phyloP scores from a whole-genome alignment of 2,113 vertebrate species.

The Gallinago paraguaiae region DNA sequence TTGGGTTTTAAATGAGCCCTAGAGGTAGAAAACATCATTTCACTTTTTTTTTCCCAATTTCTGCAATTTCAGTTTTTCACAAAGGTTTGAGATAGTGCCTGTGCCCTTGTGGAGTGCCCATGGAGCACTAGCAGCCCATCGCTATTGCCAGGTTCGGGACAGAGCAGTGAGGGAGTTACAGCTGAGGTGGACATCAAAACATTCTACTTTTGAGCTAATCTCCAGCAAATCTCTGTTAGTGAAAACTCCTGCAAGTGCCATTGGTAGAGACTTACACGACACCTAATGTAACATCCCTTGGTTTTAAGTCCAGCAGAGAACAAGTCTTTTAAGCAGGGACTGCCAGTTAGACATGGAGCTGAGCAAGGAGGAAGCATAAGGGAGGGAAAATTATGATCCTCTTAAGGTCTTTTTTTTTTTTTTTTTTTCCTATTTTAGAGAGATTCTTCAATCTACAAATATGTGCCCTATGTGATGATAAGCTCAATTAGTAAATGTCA shows the following conservation, averaged over 20 bases:
- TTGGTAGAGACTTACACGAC: neutral
- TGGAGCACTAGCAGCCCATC: accelerated
- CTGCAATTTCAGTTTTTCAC: neutral
- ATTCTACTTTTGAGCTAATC: neutral
- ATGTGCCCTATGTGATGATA: accelerated
- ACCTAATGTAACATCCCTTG: neutral
- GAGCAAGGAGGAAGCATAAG: neutral
- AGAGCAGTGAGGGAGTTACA: neutral
- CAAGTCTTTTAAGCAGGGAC: neutral
- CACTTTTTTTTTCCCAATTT: neutral
- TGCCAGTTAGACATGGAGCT: neutral
- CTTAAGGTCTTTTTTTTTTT: neutral
- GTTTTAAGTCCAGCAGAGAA: neutral
- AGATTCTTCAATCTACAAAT: neutral
- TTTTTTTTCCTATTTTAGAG: neutral
- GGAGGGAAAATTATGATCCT: neutral
- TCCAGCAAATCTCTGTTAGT: accelerated
- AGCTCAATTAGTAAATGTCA: neutral
- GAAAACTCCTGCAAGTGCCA: neutral
- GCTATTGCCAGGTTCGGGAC: accelerated
- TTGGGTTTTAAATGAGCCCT: neutral
- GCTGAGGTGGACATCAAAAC: neutral
- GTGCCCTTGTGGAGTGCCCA: neutral
- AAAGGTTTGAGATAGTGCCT: neutral
- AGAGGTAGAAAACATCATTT: neutral